A percentile compares a stretch with the other conserved stretches of the same genome.
Conservation (phyloP, 2,113 vertebrate genomes). For the Eurystomus gularis region DNA sequence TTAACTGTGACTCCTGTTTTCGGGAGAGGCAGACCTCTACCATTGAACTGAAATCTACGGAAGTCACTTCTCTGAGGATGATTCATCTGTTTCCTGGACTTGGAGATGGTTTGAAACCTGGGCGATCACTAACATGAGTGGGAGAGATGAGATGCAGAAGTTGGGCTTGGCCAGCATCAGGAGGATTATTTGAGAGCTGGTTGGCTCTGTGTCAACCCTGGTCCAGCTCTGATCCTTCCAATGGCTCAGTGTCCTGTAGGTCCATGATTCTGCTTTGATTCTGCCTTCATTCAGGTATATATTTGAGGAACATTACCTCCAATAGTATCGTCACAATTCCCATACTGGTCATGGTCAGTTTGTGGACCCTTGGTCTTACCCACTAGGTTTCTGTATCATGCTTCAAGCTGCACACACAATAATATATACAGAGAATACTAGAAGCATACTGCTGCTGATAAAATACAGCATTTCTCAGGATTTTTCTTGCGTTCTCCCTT, state of each 20-base stretch:
- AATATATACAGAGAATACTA: background rate
- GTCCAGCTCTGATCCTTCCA: background rate
- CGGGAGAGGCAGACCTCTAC: background rate
- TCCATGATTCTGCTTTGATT: background rate
- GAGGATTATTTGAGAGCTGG: background rate
- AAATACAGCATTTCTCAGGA: background rate
- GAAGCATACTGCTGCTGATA: background rate
- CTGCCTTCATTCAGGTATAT: background rate
- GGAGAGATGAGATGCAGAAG: background rate
- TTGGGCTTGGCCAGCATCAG: background rate
- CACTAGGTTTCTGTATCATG: background rate
- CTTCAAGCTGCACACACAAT: background rate
- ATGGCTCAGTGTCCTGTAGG: background rate
- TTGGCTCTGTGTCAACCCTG: background rate
- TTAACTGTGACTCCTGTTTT: background rate
- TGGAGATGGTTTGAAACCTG: background rate
- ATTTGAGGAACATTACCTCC: background rate
- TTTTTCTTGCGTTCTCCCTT: background rate
- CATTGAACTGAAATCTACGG: background rate
- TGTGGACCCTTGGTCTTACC: background rate
- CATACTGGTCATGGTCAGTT: background rate
- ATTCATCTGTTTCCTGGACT: background rate
- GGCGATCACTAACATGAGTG: background rate
- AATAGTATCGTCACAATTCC: background rate
- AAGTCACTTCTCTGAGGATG: background rate